Evolutionary conservation across 1,140 invertebrate species (phyloP), one percentile per base, ranked within the genome.

Genomic region (Cardiocondyla obscurior): DNA sequence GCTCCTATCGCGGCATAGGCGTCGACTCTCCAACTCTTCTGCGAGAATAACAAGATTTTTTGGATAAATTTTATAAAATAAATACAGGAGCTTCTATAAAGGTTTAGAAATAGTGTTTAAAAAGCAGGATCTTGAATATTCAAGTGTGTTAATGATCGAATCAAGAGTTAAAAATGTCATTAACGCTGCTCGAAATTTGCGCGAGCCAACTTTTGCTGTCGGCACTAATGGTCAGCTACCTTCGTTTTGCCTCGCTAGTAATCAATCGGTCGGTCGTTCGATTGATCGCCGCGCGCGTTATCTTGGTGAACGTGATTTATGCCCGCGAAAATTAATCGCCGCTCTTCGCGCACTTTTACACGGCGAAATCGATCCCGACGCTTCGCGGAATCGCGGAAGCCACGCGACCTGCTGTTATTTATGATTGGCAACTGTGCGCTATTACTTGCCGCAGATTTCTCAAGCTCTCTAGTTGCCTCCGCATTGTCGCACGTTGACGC

Each of bases 361-460:
- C 36, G 70, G 72, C 36, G 77, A 74, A 82, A 70, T 69, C 51
- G 39, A 19, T 16, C 53, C 22, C 57, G 55, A 87, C 25, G 62
- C 7, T 88, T 85, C 67, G 55, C 16, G 77, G 79, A 85, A 83
- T 55, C 73, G 53, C 74, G 87, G 87, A 88, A 88, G 86, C 87
- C 87, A 88, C 86, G 87, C 85, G 86, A 88, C 83, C 67, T 72
- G 84, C 84, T 82, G 85, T 88, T 88, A 88, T 88, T 87, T 88
- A 88, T 86, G 86, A 84, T 88, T 83, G n/a, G 49, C 85, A 55
- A 76, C 74, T 64, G 82, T 76, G 82, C 85, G 67, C 76, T 76
- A 88, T 88, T 87, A 87, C 77, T 79, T 73, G 60, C 58, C 65
- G 39, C 69, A 64, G 85, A 62, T 77, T 77, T 77, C 60, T 51